These are phyloP conservation scores for Peromyscus eremicus DNA, from an alignment of 2,797 vertebrate species.

Conservation along the genomic window DNA sequence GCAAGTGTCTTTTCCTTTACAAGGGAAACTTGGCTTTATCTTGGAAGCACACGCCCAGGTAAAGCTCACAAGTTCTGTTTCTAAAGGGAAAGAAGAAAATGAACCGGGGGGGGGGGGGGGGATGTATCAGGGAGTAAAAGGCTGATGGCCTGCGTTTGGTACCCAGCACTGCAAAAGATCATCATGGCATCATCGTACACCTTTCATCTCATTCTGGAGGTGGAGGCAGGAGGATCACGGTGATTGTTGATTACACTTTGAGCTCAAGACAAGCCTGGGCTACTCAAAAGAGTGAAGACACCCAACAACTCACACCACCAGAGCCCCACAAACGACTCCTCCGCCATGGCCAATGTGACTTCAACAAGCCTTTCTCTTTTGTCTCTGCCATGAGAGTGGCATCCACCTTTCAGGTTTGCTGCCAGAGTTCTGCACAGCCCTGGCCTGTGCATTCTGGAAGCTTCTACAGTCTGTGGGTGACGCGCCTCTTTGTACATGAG, in stretches of 20 bases:
- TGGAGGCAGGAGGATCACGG: not conserved
- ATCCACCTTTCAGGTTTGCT: fast-evolving
- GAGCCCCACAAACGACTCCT: not conserved
- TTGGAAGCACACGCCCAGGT: not conserved
- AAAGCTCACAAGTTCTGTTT: not conserved
- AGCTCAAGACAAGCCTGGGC: not conserved
- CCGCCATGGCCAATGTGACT: not conserved
- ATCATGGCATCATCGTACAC: too few species aligned
- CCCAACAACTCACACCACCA: not conserved
- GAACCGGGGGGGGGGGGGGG: too few species aligned
- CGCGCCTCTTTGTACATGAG: not conserved
- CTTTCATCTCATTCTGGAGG: not conserved
- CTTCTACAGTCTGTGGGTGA: not conserved
- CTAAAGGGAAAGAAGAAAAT: not conserved
- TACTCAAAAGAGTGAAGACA: not conserved
- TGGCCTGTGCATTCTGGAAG: not conserved
- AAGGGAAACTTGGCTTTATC: not conserved
- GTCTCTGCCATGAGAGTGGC: not conserved
- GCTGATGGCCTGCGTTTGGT: not conserved
- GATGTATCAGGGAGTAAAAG: too few species aligned
- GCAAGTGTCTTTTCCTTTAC: not conserved
- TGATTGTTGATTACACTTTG: not conserved
- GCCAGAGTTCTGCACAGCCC: not conserved
- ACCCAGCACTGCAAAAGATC: not conserved
- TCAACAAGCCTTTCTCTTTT: not conserved